These are phyloP conservation scores for Australoheros facetus DNA, from an alignment of 2,797 vertebrate genomes.

Conservation along the genomic window DNA sequence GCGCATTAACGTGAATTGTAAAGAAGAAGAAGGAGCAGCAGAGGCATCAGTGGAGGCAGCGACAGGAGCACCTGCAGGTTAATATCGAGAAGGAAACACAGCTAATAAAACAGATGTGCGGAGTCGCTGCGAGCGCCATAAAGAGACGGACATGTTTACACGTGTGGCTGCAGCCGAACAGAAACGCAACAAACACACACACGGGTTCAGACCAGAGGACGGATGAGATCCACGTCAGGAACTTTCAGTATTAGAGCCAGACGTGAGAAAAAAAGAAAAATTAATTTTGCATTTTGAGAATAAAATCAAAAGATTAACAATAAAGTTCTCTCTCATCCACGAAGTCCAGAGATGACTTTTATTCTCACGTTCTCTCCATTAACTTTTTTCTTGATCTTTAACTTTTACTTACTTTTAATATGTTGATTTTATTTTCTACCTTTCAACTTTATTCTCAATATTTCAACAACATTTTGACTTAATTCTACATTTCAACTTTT, in stretches of 20 bases:
- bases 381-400: not conserved
- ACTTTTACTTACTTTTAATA: not conserved
- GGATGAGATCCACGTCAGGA: not conserved
- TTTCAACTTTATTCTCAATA: not conserved
- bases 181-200: not conserved
- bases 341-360: not conserved
- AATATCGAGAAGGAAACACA: conserved; percentile 16
- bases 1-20: conserved; percentile 61
- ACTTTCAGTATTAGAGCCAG: not conserved
- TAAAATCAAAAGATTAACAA: too few relatives aligned
- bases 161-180: not conserved
- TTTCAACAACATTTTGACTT: not conserved
- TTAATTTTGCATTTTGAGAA: too few relatives aligned
- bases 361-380: not conserved
- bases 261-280: not conserved
- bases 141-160: conserved; percentile 36
- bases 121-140: not conserved
- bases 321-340: too few relatives aligned
- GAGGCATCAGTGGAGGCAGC: conserved; percentile 19
- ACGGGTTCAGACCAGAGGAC: not conserved
- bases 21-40: conserved; percentile 35
- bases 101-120: conserved; percentile 49
- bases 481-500: not conserved
- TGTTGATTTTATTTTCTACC: not conserved
- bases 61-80: conserved; percentile 67